These are phyloP conservation scores for Myotis lucifugus DNA, from an alignment of 2,113 vertebrate species.

Conservation along the genomic window DNA sequence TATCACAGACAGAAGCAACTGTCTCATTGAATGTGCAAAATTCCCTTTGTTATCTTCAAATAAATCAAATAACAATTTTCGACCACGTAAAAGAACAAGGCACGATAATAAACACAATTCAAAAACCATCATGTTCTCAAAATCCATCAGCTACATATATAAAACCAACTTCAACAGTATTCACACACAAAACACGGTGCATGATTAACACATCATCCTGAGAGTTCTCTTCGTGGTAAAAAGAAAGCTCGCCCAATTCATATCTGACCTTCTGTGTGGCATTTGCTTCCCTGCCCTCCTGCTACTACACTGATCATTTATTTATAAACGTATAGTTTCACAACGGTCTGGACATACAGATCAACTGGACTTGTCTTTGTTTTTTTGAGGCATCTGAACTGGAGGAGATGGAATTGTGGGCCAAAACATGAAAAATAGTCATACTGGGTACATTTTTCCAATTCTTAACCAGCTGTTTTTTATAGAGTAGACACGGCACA, in stretches of 20 bases:
- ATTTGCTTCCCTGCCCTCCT: neutral
- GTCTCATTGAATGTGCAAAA: constrained; percentile 28
- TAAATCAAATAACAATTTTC: constrained; percentile 50
- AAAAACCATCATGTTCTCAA: constrained; percentile 57
- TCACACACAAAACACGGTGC: constrained; percentile 65
- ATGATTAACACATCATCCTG: constrained; percentile 43
- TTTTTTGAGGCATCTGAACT: constrained; percentile 32
- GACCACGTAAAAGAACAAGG: constrained; percentile 21
- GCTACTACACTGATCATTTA: neutral
- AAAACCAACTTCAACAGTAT: constrained; percentile 52
- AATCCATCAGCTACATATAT: constrained; percentile 41
- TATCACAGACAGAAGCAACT: constrained; percentile 44
- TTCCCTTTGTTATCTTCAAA: constrained; percentile 62
- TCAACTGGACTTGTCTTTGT: constrained; percentile 10
- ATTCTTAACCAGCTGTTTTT: constrained; percentile 26
- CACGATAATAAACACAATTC: constrained; percentile 31
- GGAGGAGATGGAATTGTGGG: neutral
- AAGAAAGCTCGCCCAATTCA: neutral
- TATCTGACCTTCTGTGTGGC: neutral
- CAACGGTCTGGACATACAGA: constrained; percentile 22
- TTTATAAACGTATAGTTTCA: neutral
- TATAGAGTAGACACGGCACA: neutral
- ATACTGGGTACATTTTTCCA: constrained; percentile 7
- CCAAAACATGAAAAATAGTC: constrained; percentile 34
- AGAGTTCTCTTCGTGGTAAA: constrained; percentile 31